These are phyloP conservation scores for Enoplosus armatus DNA, from an alignment of 2,797 vertebrate genomes.

Conservation along the genomic window DNA sequence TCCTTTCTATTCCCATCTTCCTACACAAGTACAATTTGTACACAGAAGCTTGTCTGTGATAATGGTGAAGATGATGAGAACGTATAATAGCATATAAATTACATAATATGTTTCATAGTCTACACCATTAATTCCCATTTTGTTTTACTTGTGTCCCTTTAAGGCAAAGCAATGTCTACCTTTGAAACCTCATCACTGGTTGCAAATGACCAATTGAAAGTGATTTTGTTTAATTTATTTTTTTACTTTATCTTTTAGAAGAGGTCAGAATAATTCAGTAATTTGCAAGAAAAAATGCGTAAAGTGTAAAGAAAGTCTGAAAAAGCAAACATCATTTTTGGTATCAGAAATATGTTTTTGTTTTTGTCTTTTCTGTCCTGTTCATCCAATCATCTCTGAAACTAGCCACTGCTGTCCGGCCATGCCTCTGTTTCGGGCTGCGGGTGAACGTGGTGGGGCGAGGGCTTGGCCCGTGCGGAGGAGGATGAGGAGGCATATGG, in stretches of 20 bases:
- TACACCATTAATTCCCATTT: background rate
- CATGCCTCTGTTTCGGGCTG: conserved; percentile 79
- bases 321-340: background rate
- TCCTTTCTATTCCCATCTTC: background rate
- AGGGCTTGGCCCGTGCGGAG: conserved; percentile 21
- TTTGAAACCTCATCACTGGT: background rate
- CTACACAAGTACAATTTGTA: background rate
- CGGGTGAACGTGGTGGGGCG: background rate
- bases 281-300: background rate
- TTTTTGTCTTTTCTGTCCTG: background rate
- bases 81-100: too few species aligned
- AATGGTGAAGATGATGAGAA: background rate
- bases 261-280: background rate
- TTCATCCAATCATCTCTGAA: background rate
- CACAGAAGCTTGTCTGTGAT: background rate
- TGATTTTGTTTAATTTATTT: too few species aligned
- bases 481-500: conserved; percentile 1
- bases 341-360: background rate
- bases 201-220: background rate
- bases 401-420: conserved; percentile 1
- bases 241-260: background rate
- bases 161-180: background rate
- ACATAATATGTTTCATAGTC: background rate
- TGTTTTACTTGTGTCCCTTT: background rate
- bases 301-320: background rate